Conservation (phyloP, 2,113 vertebrate species). For the Agelaius phoeniceus region DNA sequence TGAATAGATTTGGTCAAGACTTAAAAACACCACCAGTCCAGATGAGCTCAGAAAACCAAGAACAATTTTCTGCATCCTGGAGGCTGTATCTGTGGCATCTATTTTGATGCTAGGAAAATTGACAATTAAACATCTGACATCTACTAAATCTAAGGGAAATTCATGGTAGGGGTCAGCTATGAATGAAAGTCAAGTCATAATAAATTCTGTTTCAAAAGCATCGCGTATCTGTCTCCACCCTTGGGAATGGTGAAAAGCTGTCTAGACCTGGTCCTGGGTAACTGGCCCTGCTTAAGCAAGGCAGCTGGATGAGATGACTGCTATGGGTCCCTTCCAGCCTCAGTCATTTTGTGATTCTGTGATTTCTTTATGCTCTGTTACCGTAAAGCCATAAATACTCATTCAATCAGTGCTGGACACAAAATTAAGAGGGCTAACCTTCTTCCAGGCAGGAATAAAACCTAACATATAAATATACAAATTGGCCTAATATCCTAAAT, state of each 20-base stretch:
- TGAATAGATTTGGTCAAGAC: fast-evolving
- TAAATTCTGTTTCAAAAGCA: not conserved
- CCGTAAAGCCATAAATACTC: not conserved
- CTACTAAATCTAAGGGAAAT: not conserved
- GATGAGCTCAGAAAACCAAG: not conserved
- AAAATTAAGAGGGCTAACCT: not conserved
- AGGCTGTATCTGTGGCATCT: not conserved
- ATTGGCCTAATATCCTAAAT: not conserved
- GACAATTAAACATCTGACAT: not conserved
- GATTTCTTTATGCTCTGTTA: not conserved
- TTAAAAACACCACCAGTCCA: not conserved
- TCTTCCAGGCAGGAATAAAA: not conserved
- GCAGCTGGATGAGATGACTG: not conserved
- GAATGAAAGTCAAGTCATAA: not conserved
- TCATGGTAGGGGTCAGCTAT: not conserved
- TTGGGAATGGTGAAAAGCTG: not conserved
- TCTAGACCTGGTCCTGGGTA: not conserved
- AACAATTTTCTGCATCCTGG: not conserved
- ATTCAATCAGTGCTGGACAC: not conserved
- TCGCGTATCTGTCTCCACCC: not conserved
- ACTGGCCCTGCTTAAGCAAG: not conserved
- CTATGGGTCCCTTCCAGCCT: not conserved
- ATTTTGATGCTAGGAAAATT: not conserved
- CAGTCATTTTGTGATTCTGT: not conserved
- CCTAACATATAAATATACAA: not conserved